Evolutionary conservation across 2,113 vertebrate genomes (phyloP), one percentile per base, ranked within the genome.

Genomic region (Pipa parva): DNA sequence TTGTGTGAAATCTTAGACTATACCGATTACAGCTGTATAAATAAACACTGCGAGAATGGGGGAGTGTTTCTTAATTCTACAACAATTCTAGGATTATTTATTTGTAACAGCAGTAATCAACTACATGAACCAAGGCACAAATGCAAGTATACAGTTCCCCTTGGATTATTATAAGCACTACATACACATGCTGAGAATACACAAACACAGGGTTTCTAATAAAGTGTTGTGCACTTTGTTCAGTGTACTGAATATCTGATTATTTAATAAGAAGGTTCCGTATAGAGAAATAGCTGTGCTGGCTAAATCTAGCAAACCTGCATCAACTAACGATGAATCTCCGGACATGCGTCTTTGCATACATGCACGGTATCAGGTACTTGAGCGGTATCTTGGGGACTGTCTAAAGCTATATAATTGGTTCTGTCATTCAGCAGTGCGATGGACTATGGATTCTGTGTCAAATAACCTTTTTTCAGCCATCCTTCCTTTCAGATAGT

Each of bases 361-460:
- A 45, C 10, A 18, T 25, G 56, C 29, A 3, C 5, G 64, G 55
- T 39, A 27, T 18, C 31, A 24, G 56, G 50, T 27, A 45, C 56
- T 39, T 59, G 49, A 68, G 29, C 45, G 59, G 59, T 59, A 68
- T 68, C 64, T 50, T 59, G 56, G 52, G 63, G 52, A n/a, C 52
- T 48, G 37, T 25, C 52, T 57, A 13, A 20, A 27, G 21, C 64
- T 51, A 36, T 68, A 59, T 68, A 68, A 68, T 59, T 67, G 56
- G 55, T 68, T 68, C 48, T 68, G 64, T 56, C 64, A 68, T 68
- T 68, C 64, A 68, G 55, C 29, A 17, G 56, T 39, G 64, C 45
- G 55, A 55, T 58, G 54, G 58, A 59, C 55, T 68, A 68, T 68
- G 31, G 64, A 68, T 59, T 50, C 15, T 20, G 56, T 68, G 56